These are phyloP conservation scores for Synergus laeviventris DNA, from an alignment of 2,888 invertebrate genomes.

Conservation along the genomic window DNA sequence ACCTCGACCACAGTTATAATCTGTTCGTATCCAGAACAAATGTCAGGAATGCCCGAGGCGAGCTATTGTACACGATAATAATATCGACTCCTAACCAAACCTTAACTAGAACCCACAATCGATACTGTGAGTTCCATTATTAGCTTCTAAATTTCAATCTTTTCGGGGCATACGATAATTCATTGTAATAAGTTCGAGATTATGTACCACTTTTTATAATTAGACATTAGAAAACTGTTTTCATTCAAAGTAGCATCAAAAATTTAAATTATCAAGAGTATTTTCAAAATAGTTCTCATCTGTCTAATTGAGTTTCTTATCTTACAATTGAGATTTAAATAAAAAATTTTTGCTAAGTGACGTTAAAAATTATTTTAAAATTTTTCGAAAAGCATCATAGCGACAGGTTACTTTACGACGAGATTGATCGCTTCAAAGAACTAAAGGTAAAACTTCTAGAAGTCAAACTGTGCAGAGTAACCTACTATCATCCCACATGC, in stretches of 20 bases:
- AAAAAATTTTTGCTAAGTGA: no score
- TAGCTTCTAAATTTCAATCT: constrained; percentile 22
- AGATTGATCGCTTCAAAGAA: no score
- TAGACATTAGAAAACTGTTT: no score
- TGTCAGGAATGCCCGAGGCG: not conserved
- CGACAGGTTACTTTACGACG: no score
- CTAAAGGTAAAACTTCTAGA: no score
- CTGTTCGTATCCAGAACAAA: not conserved
- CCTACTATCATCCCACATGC: not conserved
- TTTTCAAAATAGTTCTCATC: not conserved
- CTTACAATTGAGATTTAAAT: not conserved
- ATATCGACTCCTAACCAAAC: constrained; percentile 30
- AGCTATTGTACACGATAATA: constrained; percentile 9
- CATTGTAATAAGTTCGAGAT: not conserved
- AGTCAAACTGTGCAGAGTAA: not conserved
- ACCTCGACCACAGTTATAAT: constrained; percentile 27
- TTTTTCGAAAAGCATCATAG: no score
- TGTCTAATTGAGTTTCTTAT: not conserved
- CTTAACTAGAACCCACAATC: constrained; percentile 33
- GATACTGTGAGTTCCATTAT: constrained; percentile 31
- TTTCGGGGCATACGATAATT: constrained; percentile 4
- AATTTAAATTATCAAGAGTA: no score
- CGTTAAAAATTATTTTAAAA: no score
- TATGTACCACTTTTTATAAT: not conserved
- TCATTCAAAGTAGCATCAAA: no score